These are phyloP conservation scores for Cephus rjabovi DNA, from an alignment of 2,888 invertebrate species.

Conservation along the genomic window DNA sequence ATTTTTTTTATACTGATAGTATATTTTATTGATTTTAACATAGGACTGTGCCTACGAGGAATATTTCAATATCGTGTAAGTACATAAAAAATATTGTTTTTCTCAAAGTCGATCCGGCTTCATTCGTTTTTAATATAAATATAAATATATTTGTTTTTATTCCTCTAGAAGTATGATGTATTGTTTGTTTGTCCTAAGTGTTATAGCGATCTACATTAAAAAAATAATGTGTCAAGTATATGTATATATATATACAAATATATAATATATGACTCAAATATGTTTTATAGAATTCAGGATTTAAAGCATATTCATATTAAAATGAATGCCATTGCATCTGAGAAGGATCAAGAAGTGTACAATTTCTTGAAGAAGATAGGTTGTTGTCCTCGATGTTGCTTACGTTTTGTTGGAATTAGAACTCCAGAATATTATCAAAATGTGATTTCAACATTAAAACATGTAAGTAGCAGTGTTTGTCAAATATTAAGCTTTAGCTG, in stretches of 20 bases:
- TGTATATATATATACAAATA: background rate
- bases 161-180: too few species aligned
- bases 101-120: background rate
- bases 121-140: background rate
- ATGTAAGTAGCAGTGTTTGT: constrained; percentile 63
- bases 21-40: background rate
- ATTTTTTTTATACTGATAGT: background rate
- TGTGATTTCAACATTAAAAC: constrained; percentile 65
- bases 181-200: too few species aligned
- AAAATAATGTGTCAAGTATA: background rate
- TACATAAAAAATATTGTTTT: background rate
- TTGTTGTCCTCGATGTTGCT: constrained; percentile 77
- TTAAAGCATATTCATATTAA: background rate
- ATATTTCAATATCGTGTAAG: background rate
- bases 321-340: background rate
- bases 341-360: constrained; percentile 32
- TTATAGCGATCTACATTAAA: background rate
- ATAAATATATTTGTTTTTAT: background rate
- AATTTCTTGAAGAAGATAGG: constrained; percentile 62
- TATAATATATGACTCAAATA: background rate
- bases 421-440: constrained; percentile 71
- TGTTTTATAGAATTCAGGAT: background rate
- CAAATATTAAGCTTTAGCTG: background rate
- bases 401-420: constrained; percentile 76
- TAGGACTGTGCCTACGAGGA: background rate